phyloP scores from a whole-genome alignment of 2,888 invertebrate species.

The Plebejus melissa region DNA sequence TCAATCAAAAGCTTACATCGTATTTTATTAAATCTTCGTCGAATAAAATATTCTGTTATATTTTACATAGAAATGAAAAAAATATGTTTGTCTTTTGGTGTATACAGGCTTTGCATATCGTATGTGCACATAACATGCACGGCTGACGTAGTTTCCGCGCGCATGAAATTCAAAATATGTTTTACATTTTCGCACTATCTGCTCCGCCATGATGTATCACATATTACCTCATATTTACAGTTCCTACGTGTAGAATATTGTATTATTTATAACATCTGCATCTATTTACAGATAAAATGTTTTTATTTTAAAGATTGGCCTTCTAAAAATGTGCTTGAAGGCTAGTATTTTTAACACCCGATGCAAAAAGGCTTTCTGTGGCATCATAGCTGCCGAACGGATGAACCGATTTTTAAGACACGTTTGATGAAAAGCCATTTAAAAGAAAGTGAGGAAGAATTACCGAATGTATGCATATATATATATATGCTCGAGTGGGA shows the following conservation, averaged over 20 bases:
- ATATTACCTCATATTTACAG: conserved; percentile 24
- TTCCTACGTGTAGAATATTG: conserved; percentile 8
- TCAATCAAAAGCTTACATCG: background rate
- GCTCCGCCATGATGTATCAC: conserved; percentile 22
- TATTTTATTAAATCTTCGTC: background rate
- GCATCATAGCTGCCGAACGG: too few relatives aligned
- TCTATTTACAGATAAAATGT: background rate
- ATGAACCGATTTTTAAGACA: too few relatives aligned
- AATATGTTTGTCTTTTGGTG: conserved; percentile 7
- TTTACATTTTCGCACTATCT: conserved; percentile 15
- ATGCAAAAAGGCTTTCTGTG: too few relatives aligned
- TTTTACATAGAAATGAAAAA: background rate
- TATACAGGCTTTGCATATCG: conserved; percentile 17
- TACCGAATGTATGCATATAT: too few relatives aligned
- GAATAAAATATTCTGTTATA: background rate
- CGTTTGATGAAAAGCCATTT: too few relatives aligned
- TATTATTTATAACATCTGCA: conserved; percentile 25
- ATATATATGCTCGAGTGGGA: too few relatives aligned
- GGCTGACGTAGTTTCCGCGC: conserved; percentile 13
- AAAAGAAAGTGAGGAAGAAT: too few relatives aligned
- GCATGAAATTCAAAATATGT: conserved; percentile 26
- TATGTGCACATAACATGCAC: conserved; percentile 19
- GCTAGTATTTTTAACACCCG: too few relatives aligned
- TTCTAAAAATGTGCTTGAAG: too few relatives aligned
- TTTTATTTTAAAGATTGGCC: background rate